Base-by-base conservation (phyloP, 1,140 invertebrate genomes). In the Aporrectodea caliginosa region DNA sequence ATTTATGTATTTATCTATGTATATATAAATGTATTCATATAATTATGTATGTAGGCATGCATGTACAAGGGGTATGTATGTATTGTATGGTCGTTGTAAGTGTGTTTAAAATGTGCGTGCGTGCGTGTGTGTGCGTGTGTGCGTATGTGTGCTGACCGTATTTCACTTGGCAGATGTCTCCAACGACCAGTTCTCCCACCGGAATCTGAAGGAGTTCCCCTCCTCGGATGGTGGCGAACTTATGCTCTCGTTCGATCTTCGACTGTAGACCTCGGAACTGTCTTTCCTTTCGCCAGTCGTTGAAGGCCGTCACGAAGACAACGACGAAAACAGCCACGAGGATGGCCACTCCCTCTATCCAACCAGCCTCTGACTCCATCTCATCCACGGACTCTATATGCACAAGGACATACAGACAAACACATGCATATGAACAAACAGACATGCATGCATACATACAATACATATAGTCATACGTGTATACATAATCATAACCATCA, bases 211-310 rank as follows among this genome's bases (percentile, higher is more conserved):
- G 93, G 69, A 96, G 93, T 89, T 97, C 93, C 78, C 91, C 92
- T 85, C 93, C 92, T 82, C 97, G 92, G 85, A 98, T 96, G 81
- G 98, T 96, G 43, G 95, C 92, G 90, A 98, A 98, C 89, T 96
- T 97, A 88, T 98, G 96, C 90, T 98, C 97, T 84, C 95, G 94
- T 90, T 98, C 97, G 89, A 99, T 98, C 88, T 96, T 93, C 88
- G 91, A 95, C 90, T 99, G 96, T 82, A 99, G 91, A 83, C 96
- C 95, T 78, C 91, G 92, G 90, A 98, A 98, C 91, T 98, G 95
- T 88, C 94, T 91, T 90, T 98, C 96, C 91, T 98, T 98, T 79
- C 94, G 96, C 89, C 97, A 98, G 92, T 98, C 95, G 91, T 98
- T 98, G 90, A 97, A 97, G 84, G 95, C 96, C 87, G 96, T 98